A percentile compares a stretch with the other conserved stretches of the same genome.
Conservation (phyloP, 2,888 invertebrate species). For the Deilephila elpenor region DNA sequence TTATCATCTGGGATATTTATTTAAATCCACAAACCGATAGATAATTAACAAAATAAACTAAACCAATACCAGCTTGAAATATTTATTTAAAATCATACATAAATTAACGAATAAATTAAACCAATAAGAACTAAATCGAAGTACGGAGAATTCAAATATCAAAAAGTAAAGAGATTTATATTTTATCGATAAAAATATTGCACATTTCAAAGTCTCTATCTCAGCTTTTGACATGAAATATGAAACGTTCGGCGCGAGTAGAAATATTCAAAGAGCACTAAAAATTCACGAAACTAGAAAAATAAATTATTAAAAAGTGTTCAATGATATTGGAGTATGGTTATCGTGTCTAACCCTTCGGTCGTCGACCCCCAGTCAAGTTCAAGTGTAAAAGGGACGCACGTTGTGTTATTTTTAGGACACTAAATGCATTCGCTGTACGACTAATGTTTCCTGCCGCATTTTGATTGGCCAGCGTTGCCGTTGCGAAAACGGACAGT, state of each 20-base stretch:
- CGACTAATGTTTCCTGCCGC: slow-evolving; percentile 61
- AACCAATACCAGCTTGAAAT: no score
- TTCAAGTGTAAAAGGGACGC: slow-evolving; percentile 76
- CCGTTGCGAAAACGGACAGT: slow-evolving; percentile 51
- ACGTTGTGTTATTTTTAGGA: slow-evolving; percentile 76
- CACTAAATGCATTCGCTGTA: slow-evolving; percentile 71
- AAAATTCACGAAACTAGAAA: slow-evolving; percentile 6
- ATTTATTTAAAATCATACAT: no score
- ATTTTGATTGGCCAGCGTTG: slow-evolving; percentile 49
- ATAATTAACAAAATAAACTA: no score
- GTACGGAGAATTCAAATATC: neutral
- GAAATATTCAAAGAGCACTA: slow-evolving; percentile 14
- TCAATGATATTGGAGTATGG: slow-evolving; percentile 41
- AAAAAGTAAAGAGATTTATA: neutral
- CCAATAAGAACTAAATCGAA: neutral
- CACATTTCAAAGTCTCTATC: neutral
- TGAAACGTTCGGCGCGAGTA: neutral
- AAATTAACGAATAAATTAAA: no score
- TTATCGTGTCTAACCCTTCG: slow-evolving; percentile 59
- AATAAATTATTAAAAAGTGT: slow-evolving; percentile 20
- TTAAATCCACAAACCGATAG: no score
- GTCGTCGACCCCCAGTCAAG: slow-evolving; percentile 74
- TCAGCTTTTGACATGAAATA: slow-evolving; percentile 19
- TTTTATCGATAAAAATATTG: slow-evolving; percentile 5
- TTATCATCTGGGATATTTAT: no score